phyloP scores from a whole-genome alignment of 2,113 vertebrate genomes.

The Cnemophilus loriae region DNA sequence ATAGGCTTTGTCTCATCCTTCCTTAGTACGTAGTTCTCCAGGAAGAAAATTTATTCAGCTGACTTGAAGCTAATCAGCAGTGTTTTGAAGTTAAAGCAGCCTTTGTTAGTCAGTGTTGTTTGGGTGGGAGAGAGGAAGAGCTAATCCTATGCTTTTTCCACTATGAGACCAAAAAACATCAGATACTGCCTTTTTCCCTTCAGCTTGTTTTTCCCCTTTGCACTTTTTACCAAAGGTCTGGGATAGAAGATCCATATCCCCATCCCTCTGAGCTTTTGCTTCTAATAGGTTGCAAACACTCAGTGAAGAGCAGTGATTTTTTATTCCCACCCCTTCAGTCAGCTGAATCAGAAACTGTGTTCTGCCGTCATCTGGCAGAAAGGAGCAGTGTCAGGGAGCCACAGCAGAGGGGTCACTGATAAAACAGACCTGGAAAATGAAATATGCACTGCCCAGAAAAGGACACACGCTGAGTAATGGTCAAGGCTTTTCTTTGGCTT shows the following conservation, averaged over 20 bases:
- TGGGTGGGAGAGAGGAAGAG: rapidly evolving
- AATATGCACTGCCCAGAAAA: not conserved
- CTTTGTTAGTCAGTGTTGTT: not conserved
- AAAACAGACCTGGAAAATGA: not conserved
- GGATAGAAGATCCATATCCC: not conserved
- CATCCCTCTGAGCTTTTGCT: not conserved
- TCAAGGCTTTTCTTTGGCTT: not conserved
- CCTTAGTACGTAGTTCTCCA: not conserved
- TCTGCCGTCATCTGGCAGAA: constrained; percentile 4
- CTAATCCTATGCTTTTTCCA: not conserved
- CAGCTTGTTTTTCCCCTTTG: not conserved
- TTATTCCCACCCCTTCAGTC: not conserved
- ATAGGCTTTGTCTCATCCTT: not conserved
- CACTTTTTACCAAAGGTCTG: not conserved
- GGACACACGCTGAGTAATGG: not conserved
- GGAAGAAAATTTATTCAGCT: not conserved
- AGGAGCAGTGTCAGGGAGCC: not conserved
- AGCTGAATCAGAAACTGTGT: not conserved
- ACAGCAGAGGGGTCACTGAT: not conserved
- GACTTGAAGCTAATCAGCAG: not conserved
- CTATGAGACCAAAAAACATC: not conserved
- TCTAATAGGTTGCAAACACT: not conserved
- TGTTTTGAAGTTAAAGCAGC: not conserved
- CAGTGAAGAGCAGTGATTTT: not conserved
- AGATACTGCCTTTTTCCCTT: not conserved